A percentile compares a stretch with the other conserved stretches of the same genome.
Conservation (phyloP, 2,113 vertebrate species). For the Pseudorhombus dupliciocellatus region DNA sequence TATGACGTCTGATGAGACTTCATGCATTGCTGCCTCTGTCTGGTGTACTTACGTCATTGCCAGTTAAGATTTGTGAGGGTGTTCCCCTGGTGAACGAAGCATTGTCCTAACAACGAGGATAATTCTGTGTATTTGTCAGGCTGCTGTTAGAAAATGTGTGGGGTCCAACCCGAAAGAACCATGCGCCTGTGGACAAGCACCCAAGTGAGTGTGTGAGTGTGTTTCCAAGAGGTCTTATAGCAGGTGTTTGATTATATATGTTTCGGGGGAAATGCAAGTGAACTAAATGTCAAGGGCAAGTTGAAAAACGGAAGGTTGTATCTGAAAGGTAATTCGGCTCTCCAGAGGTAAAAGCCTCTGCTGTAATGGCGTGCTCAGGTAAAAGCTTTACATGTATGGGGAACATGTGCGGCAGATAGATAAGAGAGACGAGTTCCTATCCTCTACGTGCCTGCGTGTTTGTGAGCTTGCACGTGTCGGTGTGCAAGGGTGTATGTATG, state of each 20-base stretch:
- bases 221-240: constrained; percentile 14
- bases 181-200: not conserved
- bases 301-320: constrained; percentile 67
- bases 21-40: too few species aligned
- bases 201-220: not conserved
- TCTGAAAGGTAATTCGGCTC: constrained; percentile 77
- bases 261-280: constrained; percentile 56
- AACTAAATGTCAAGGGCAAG: constrained; percentile 81
- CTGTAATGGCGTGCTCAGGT: constrained; percentile 76
- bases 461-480: constrained; percentile 9
- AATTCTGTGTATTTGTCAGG: too few species aligned
- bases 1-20: too few species aligned
- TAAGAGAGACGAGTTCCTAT: constrained; percentile 71
- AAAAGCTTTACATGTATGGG: constrained; percentile 78
- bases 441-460: constrained; percentile 41
- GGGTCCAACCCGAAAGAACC: not conserved
- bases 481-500: constrained; percentile 8
- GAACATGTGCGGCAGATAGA: constrained; percentile 81
- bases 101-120: too few species aligned
- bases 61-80: too few species aligned
- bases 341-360: constrained; percentile 72
- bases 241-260: constrained; percentile 43
- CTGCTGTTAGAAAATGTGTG: not conserved
- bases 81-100: too few species aligned
- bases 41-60: too few species aligned